These are phyloP conservation scores for Scomber japonicus DNA, from an alignment of 2,113 vertebrate species.

Conservation along the genomic window DNA sequence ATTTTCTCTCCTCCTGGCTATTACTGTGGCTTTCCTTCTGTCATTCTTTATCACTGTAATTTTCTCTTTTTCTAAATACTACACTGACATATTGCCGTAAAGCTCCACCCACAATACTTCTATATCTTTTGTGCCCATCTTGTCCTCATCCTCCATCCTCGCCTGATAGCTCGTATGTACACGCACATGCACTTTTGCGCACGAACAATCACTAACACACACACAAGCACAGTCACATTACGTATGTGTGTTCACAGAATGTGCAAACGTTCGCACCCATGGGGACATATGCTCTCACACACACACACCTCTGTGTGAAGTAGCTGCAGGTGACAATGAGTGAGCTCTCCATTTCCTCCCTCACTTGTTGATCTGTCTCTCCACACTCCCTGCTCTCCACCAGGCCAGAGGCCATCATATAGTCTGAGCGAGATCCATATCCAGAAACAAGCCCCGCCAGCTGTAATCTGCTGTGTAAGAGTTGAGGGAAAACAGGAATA, in stretches of 20 bases:
- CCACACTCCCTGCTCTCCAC: slow-evolving; percentile 7
- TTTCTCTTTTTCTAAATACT: slow-evolving; percentile 29
- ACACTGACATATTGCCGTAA: slow-evolving; percentile 25
- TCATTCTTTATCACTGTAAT: slow-evolving; percentile 45
- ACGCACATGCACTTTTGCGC: neutral
- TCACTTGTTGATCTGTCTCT: slow-evolving; percentile 33
- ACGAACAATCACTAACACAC: slow-evolving; percentile 4
- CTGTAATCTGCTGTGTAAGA: neutral
- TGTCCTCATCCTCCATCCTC: neutral
- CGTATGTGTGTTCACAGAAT: slow-evolving; percentile 15
- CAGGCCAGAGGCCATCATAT: slow-evolving; percentile 23
- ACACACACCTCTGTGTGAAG: slow-evolving; percentile 34
- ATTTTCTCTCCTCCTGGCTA: slow-evolving; percentile 14
- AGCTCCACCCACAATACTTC: slow-evolving; percentile 12
- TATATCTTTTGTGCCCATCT: slow-evolving; percentile 20
- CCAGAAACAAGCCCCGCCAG: slow-evolving; percentile 26
- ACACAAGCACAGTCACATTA: neutral
- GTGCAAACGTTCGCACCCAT: slow-evolving; percentile 11
- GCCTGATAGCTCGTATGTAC: slow-evolving; percentile 26
- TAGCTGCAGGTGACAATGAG: slow-evolving; percentile 65
- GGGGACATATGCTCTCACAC: slow-evolving; percentile 17
- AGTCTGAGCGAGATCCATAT: slow-evolving; percentile 39
- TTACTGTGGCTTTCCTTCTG: neutral
- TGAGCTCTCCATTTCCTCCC: slow-evolving; percentile 53
- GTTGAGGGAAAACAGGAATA: slow-evolving; percentile 3